Percentiles rank a stretch among this genome's conserved stretches.
These are phyloP conservation scores for Tribolium freemani DNA, from an alignment of 2,888 invertebrate genomes.

Conservation along the genomic window DNA sequence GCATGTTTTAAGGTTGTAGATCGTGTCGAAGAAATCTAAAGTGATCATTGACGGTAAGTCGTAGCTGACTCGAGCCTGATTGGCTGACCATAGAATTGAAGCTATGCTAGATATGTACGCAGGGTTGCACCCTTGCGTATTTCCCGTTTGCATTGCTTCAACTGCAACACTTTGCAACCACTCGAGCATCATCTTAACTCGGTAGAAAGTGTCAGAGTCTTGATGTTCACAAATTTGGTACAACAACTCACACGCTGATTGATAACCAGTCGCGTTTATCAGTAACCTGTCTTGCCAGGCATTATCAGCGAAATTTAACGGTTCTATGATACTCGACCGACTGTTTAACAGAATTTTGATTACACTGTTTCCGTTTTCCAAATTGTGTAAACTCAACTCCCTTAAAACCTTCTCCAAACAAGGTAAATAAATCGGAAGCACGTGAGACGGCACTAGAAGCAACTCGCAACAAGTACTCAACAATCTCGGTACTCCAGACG, in stretches of 20 bases:
- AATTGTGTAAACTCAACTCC: slow-evolving; percentile 77
- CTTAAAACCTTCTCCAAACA: slow-evolving; percentile 79
- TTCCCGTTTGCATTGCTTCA: slow-evolving; percentile 64
- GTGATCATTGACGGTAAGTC: slow-evolving; percentile 80
- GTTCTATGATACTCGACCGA: slow-evolving; percentile 66
- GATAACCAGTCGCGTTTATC: slow-evolving; percentile 66
- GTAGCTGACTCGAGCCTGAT: slow-evolving; percentile 74
- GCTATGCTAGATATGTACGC: slow-evolving; percentile 84
- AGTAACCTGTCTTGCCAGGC: slow-evolving; percentile 61
- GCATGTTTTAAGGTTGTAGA: slow-evolving; percentile 84
- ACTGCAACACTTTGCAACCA: slow-evolving; percentile 79
- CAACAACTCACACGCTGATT: slow-evolving; percentile 84
- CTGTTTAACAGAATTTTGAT: slow-evolving; percentile 74
- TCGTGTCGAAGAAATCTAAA: slow-evolving; percentile 80
- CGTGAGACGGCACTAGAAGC: slow-evolving; percentile 77
- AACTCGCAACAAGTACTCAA: slow-evolving; percentile 81
- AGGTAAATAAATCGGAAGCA: slow-evolving; percentile 74
- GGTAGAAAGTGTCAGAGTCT: slow-evolving; percentile 73
- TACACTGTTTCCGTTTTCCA: slow-evolving; percentile 73
- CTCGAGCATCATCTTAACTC: slow-evolving; percentile 77
- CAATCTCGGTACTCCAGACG: slow-evolving; percentile 77
- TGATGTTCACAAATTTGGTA: slow-evolving; percentile 81
- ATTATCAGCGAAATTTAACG: slow-evolving; percentile 59
- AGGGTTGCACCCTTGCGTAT: slow-evolving; percentile 66
- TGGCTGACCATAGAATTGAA: slow-evolving; percentile 83